Percentiles rank a stretch among this genome's conserved stretches.
These are phyloP conservation scores for Lasioglossum oenotherae DNA, from an alignment of 2,888 invertebrate genomes.

Conservation along the genomic window DNA sequence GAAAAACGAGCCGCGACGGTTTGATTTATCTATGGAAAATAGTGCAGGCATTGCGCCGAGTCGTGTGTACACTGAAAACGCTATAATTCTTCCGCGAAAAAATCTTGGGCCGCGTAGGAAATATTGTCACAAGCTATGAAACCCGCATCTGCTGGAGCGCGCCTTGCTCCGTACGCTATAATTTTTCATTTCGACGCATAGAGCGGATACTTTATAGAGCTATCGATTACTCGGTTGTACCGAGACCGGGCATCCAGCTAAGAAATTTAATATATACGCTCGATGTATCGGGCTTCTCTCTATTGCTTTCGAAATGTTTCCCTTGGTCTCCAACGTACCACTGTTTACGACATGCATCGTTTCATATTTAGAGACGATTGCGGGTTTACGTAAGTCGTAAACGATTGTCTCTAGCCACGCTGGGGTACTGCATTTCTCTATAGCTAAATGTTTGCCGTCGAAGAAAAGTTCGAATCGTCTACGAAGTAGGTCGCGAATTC, in stretches of 20 bases:
- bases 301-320: not conserved
- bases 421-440: not conserved
- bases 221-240: not conserved
- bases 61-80: not conserved
- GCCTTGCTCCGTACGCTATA: not conserved
- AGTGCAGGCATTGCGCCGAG: not conserved
- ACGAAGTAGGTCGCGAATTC: not conserved
- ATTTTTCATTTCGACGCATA: not conserved
- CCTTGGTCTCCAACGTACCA: not conserved
- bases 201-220: not conserved
- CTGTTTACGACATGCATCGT: not conserved
- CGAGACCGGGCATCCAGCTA: too few species aligned
- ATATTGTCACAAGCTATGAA: not conserved
- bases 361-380: not conserved
- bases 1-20: not conserved
- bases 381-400: not conserved
- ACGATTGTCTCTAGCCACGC: not conserved
- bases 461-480: not conserved
- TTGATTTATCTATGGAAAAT: constrained; percentile 45
- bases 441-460: not conserved
- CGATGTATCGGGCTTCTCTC: not conserved
- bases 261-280: not conserved
- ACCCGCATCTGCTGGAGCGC: not conserved
- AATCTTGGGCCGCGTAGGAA: not conserved
- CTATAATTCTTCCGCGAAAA: constrained; percentile 10